Base-by-base conservation (phyloP, 2,113 vertebrate species). In the Lasiurus cinereus region DNA sequence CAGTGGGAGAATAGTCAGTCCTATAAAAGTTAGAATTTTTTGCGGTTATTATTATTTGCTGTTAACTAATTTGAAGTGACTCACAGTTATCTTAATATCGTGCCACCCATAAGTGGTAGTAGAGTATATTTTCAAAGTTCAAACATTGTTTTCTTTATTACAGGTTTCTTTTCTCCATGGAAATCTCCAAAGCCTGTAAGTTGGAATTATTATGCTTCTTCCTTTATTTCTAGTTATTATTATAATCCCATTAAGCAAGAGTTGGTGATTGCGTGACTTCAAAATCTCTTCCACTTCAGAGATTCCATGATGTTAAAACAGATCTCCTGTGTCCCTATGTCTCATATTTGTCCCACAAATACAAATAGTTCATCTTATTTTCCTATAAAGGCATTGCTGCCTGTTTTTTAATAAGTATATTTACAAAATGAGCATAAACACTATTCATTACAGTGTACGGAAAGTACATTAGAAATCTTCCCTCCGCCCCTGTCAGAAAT, bases 161-260 rank as follows among this genome's bases (percentile, higher is more conserved):
- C 99, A 99, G 99, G 99, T 99, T 99, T 99, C 98, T 99, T 99
- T 99, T 99, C 99, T 98, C 99, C 99, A 96, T 99, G 99, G 99
- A 99, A 99, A 99, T 99, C 98, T 98, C 98, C 99, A 98, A 99
- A 99, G 98, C 99, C 99, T 99, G 99, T 99, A 99, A 99, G 98
- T 98, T 98, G 94, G 21, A 96, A 97, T 94, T 94, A 31, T 93
- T 96, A 79, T 77, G 24, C 50, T 88, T 95, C 59, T 84, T 94
- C 91, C 73, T 94, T 97, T 96, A 83, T 92, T 93, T 10, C 70
- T 59, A 74, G 90, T 88, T 69, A 79, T 36, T 78, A 27, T 46
- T 56, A 87, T 27, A 95, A 22, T 84, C 31, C 48, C 39, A 48
- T 74, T 94, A 80, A 91, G 33, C 83, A 84, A 79, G 4, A 27